Evolutionary conservation across 2,113 vertebrate genomes (phyloP), one percentile per base, ranked within the genome.

Genomic region (Mola mola): DNA sequence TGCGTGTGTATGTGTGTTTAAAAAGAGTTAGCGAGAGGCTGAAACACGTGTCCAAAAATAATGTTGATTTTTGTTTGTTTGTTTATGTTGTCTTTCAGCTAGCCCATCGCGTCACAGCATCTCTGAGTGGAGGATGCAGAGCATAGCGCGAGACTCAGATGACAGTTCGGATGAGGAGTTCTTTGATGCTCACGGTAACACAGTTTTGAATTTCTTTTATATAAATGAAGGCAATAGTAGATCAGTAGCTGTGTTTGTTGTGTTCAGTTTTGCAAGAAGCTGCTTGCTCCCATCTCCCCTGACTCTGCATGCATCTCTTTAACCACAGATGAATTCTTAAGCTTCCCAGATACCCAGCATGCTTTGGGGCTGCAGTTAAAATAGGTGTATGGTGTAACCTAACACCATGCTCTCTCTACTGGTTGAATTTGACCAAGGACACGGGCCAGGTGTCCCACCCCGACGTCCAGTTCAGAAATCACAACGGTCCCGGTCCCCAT

Each of bases 71-170:
- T 61, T 76, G 66, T 26, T 61, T 87, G 81, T 53, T 82, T 55
- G 24, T 90, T 81, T 74, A 85, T 93, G 41, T 70, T n/a, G n/a
- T 79, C 58, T 86, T 87, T 57, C 90, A 96, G 96, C 90, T 33
- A 98, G 96, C 38, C 96, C 96, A 6, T 97, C 95, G 1, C 93
- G 93, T 67, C 96, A 96, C 87, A 96, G 94, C 90, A 89, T 98
- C 83, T 96, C 95, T 0, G 96, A 98, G 84, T 98, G 96, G 96
- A 93, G 96, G 81, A 98, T 98, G 96, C 95, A 98, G 91, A 98
- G 96, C 75, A 98, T 98, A 10, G 96, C 96, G 26, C 89, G 96
- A 47, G 95, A 98, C 87, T 98, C 96, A 0, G 96, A 98, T 0
- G 95, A 96, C 82, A 96, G 96, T 91, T 96, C 95, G 0, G 96